Conservation (phyloP, 2,113 vertebrate species). For the Beaufortia kweichowensis region DNA sequence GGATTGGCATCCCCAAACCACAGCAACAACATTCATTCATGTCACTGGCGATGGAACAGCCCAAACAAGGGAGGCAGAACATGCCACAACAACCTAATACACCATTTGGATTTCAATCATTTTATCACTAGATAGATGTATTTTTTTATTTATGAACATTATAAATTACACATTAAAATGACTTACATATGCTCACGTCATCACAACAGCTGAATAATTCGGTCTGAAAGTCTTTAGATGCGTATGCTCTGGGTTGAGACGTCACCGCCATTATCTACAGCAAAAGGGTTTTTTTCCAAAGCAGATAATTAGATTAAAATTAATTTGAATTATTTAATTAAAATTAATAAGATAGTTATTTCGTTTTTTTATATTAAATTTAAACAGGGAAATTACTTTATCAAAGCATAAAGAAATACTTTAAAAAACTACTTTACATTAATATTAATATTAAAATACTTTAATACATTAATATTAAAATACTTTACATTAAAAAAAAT, state of each 20-base stretch:
- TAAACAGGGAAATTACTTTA: too few species aligned
- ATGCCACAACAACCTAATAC: conserved; percentile 70
- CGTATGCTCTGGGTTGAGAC: conserved; percentile 37
- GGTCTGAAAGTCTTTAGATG: conserved; percentile 69
- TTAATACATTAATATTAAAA: too few species aligned
- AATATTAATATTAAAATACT: too few species aligned
- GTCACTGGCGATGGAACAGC: conserved; percentile 71
- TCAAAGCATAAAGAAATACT: too few species aligned
- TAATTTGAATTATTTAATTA: too few species aligned
- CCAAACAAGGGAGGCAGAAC: conserved; percentile 70
- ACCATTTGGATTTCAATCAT: background rate
- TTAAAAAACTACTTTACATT: too few species aligned
- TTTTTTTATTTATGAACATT: too few species aligned
- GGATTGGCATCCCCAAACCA: conserved; percentile 68
- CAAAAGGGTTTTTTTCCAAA: background rate
- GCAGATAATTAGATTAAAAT: too few species aligned
- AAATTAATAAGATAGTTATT: too few species aligned
- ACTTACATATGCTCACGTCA: conserved; percentile 69
- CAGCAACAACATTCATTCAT: conserved; percentile 83
- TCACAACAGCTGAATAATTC: conserved; percentile 55
- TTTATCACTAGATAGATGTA: background rate
- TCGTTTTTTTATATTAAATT: too few species aligned
- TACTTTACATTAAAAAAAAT: too few species aligned
- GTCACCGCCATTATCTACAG: conserved; percentile 63
- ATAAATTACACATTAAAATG: background rate